phyloP scores from a whole-genome alignment of 2,113 vertebrate species.

The Myocastor coypus region DNA sequence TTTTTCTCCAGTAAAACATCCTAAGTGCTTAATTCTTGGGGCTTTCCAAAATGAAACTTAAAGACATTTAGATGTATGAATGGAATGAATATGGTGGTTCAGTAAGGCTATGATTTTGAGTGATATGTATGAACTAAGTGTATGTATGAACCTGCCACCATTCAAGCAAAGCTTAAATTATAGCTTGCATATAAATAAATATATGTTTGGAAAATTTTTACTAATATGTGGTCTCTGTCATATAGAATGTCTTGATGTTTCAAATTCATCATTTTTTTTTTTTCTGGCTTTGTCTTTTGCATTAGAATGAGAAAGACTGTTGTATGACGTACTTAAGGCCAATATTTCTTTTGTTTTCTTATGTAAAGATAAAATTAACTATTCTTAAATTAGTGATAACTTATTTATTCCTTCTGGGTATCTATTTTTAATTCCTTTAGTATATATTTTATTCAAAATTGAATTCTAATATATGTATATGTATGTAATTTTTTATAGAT shows the following conservation, averaged over 20 bases:
- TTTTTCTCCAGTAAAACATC: conserved; percentile 21
- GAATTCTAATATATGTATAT: conserved; percentile 71
- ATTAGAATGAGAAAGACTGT: conserved; percentile 56
- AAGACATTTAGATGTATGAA: background rate
- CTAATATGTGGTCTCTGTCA: background rate
- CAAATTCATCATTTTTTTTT: conserved; percentile 5
- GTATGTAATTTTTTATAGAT: conserved; percentile 86
- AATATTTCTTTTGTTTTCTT: conserved; percentile 36
- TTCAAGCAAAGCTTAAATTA: conserved; percentile 36
- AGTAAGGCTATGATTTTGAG: conserved; percentile 50
- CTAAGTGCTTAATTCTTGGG: conserved; percentile 26
- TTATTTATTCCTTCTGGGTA: conserved; percentile 38
- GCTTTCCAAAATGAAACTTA: background rate
- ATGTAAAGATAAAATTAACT: conserved; percentile 52
- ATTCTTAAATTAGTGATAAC: conserved; percentile 40
- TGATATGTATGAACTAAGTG: background rate
- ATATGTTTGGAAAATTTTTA: conserved; percentile 38
- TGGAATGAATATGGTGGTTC: background rate
- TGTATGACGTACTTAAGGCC: conserved; percentile 35
- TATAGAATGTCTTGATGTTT: conserved; percentile 23
- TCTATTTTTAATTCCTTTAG: conserved; percentile 50
- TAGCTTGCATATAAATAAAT: background rate
- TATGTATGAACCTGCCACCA: background rate
- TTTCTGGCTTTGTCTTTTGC: conserved; percentile 54
- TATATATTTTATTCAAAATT: conserved; percentile 59